Evolutionary conservation across 2,113 vertebrate species (phyloP).

Genomic region (Cygnus buccinator): DNA sequence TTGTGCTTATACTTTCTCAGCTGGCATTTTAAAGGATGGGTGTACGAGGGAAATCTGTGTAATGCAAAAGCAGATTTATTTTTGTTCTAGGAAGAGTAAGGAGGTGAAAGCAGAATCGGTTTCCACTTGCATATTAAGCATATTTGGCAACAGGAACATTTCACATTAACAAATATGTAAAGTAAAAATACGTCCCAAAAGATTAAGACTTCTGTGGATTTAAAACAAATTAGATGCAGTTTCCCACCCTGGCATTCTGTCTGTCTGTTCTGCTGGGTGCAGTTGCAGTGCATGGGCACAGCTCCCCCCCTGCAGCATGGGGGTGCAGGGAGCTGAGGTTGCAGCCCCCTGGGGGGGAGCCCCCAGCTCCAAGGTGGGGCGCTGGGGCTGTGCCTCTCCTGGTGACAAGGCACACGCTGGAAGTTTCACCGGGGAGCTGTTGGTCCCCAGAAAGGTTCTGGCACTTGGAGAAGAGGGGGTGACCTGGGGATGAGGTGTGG

Average conservation of each 20-base stretch:
- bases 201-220: slow-evolving; percentile 56
- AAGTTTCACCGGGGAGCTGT: background rate
- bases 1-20: background rate
- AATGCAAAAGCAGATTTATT: background rate
- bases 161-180: slow-evolving; percentile 68
- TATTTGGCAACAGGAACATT: background rate
- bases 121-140: slow-evolving; percentile 19
- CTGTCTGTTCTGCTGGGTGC: background rate
- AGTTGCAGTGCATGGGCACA: background rate
- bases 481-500: background rate
- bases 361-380: background rate
- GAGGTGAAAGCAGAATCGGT: background rate
- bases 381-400: background rate
- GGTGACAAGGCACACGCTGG: background rate
- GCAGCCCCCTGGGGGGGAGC: background rate
- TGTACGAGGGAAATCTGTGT: background rate
- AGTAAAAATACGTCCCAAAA: slow-evolving; percentile 56
- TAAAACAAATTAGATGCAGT: slow-evolving; percentile 40
- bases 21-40: background rate
- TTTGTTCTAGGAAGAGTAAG: background rate
- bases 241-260: background rate
- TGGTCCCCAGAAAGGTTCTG: background rate
- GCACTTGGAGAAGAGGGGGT: background rate
- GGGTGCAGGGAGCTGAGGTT: background rate
- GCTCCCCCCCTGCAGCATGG: background rate